Evolutionary conservation across 2,888 invertebrate genomes (phyloP).

Genomic region (Rugalucina vietnamica): DNA sequence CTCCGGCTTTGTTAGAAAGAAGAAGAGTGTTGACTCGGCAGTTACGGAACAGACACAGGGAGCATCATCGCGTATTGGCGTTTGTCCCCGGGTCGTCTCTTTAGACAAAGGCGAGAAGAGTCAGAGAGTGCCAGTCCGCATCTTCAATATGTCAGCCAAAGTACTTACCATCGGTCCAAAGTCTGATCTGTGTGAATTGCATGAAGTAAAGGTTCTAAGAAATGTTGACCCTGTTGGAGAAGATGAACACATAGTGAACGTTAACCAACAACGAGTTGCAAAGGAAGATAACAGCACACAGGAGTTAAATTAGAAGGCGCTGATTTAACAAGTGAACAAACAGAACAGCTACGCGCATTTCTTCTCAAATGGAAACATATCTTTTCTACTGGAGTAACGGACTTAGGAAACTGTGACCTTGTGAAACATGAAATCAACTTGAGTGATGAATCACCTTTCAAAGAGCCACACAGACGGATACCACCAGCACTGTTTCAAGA

Average conservation of each 20-base stretch:
- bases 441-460: background rate
- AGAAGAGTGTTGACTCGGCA: background rate
- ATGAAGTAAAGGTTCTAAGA: background rate
- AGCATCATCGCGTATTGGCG: background rate
- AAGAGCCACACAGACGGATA: background rate
- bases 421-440: background rate
- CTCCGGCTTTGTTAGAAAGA: background rate
- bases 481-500: background rate
- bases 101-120: background rate
- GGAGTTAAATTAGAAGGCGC: background rate
- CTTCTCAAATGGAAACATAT: background rate
- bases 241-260: background rate
- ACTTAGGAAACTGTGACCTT: background rate
- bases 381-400: background rate
- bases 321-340: background rate
- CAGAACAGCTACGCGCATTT: background rate
- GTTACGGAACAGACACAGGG: background rate
- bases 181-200: background rate
- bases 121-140: background rate
- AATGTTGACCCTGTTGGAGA: background rate
- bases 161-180: background rate
- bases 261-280: background rate
- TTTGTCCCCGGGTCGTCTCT: constrained; percentile 6
- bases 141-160: background rate
- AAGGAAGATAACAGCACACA: background rate